Evolutionary conservation across 2,888 invertebrate genomes (phyloP), one percentile per base, ranked within the genome.

Genomic region (Gari tellinella): DNA sequence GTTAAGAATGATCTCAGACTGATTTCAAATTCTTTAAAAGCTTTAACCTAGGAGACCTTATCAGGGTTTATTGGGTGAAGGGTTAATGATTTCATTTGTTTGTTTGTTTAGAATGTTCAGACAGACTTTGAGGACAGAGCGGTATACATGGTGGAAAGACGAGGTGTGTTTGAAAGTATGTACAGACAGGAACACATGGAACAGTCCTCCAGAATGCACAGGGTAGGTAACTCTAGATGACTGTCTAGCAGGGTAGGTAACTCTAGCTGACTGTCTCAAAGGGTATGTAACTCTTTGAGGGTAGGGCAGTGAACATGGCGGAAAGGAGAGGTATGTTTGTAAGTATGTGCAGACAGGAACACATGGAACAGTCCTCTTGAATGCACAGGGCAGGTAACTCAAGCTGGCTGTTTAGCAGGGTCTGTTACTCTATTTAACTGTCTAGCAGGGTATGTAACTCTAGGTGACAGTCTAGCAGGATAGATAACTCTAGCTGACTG

Each of bases 111-210:
- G 88, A 87, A 84, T 79, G 83, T 86, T 0, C 87, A 88, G 58
- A 73, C 82, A 31, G 88, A 89, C 62, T 80, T 89, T 61, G 87
- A 88, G 61, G 86, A 86, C n/a, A 60, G 89, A 25, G 88, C 88
- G 0, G 70, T 87, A 45, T 86, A 86, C 64, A 81, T 86, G 37
- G 83, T 77, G 23, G 80, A 83, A 43, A 67, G 86, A 46, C 61
- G 69, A n/a, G 77, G 81, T 17, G 86, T 87, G 15, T 87, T 86
- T 70, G 87, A 88, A 43, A 88, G 88, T 57, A 81, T 86, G 26
- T 86, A 85, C 69, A 63, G 88, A 64, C 81, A 78, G 38, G 84
- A 87, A 52, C 83, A 84, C 23, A 70, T 85, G 49, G 83, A 84
- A 17, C 80, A 75, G 2, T 86, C 87, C 0, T 72, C 87, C 2